These are phyloP conservation scores for Alentia gelatinosa DNA, from an alignment of 2,888 invertebrate species.

Conservation along the genomic window DNA sequence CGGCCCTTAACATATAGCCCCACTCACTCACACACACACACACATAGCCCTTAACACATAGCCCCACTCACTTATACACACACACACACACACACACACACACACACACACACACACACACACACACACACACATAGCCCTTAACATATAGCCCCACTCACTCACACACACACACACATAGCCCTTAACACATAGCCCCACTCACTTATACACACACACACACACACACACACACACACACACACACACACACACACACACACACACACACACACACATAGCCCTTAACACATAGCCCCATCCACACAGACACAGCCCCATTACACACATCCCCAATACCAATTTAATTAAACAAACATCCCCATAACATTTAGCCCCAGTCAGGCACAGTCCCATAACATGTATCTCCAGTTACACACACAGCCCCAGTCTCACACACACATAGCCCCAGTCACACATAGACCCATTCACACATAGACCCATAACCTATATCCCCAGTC, in stretches of 20 bases:
- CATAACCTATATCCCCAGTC: not conserved
- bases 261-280: constrained; percentile 35
- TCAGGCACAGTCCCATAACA: not conserved
- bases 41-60: no score
- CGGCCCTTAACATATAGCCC: not conserved
- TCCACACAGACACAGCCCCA: not conserved
- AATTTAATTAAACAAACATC: not conserved
- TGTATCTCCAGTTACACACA: not conserved
- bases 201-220: not conserved
- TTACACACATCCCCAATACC: not conserved
- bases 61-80: not conserved
- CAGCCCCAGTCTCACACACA: constrained; percentile 33
- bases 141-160: not conserved
- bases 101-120: not conserved
- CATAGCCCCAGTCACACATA: not conserved
- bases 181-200: not conserved
- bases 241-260: constrained; percentile 37
- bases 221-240: not conserved
- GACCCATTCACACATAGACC: not conserved
- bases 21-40: not conserved
- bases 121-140: not conserved
- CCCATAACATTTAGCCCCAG: not conserved
- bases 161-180: not conserved
- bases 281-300: not conserved
- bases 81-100: not conserved